Base-by-base conservation (phyloP, 2,797 vertebrate species). In the Melanotaenia pygmaea region DNA sequence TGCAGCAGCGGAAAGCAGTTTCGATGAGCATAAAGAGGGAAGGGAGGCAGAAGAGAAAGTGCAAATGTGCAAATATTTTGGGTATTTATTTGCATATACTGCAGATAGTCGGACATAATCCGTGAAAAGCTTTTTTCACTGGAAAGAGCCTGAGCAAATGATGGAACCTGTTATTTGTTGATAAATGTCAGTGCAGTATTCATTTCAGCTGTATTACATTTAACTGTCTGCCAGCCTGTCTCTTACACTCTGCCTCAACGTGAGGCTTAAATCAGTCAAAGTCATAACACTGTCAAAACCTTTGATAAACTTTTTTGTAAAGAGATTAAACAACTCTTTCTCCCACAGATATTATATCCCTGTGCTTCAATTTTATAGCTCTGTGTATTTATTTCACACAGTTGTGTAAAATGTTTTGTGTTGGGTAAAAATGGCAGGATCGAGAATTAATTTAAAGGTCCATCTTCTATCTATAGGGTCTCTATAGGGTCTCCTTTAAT, bases 111-210 rank as follows among this genome's bases (percentile, higher is more conserved):
- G n/a, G 6, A 64, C 26, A 47, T 54, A 57, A 66, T 32, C 20
- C 32, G 26, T 47, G 22, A 50, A n/a, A n/a, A 63, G 74, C 50
- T 56, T 69, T 50, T 45, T 58, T 58, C 37, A 37, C 11, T 45
- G 63, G 69, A 75, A 64, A 50, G 34, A 77, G 57, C 68, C 58
- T 3, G 54, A 74, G 66, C 35, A 54, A 80, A 32, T 85, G 81
- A 90, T 83, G 86, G 65, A 78, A 81, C 35, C 69, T 63, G 86
- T 83, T 81, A 34, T 69, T 67, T 70, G 79, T 83, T 65, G 12
- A 45, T 80, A 75, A 77, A 68, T 62, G 63, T 63, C 79, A 78
- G 82, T 69, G 34, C 34, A 45, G 32, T 80, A 70, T 79, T 79
- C 20, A 79, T 79, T 72, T 70, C 54, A 64, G 53, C 22, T 64